Evolutionary conservation across 2,797 vertebrate genomes (phyloP), one percentile per base, ranked within the genome.

Genomic region (Sebastes hubbsi): DNA sequence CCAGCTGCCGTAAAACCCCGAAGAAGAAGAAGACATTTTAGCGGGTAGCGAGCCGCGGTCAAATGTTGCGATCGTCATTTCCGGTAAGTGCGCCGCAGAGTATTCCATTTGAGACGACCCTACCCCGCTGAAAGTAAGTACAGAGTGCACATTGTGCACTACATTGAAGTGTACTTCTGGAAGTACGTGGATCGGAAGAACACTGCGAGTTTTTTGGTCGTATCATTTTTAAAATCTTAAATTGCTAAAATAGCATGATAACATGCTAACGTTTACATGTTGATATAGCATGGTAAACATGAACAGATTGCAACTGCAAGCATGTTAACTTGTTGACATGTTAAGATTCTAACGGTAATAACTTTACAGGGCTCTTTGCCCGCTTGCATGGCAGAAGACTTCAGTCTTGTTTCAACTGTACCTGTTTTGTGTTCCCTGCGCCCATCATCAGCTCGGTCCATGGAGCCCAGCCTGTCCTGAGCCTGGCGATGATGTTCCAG

Each of bases 391-490:
- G 16, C 34, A 32, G 5, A 11, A 29, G 16, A 54, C 68, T 18
- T 36, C 6, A 70, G 27, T 62, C 9, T 56, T 36, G n/a, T 30
- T 38, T 52, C 93, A 92, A 86, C 93, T 42, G 92, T 96, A 93
- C 97, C 96, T 93, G 95, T 96, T 95, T 97, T 99, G 94, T 98
- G 97, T 83, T 94, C 95, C 94, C 97, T 96, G 92, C 96, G 96
- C 22, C 90, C 94, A 46, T 98, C 97, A 46, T 99, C 97, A 59
- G 95, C 95, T 74, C 97, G 96, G 72, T 99, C 97, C 94, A 96
- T 89, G 88, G 97, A 96, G 88, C 95, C 98, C 93, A 98, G 96
- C 94, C 98, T 96, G 80, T 99, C 98, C 91, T 98, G 98, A 89
- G 95, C 96, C 92, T 98, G 97, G 74, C 95, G 95, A 61, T 97